Conservation (phyloP, 2,797 vertebrate genomes). For the Myotis planiceps region DNA sequence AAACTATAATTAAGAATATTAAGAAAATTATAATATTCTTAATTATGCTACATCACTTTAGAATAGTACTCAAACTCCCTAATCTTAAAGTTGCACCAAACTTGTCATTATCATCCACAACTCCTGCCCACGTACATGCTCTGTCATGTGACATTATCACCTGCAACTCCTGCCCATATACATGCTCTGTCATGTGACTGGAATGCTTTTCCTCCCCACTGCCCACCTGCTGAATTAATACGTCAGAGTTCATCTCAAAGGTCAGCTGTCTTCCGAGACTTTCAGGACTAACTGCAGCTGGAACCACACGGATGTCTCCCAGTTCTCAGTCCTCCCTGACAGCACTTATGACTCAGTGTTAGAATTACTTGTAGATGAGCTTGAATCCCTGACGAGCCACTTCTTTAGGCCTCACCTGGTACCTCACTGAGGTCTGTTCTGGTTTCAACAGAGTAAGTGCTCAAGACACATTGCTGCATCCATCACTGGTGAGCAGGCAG, state of each 20-base stretch:
- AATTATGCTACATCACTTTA: not conserved
- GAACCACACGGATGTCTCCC: not conserved
- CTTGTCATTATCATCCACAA: not conserved
- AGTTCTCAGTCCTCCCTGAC: not conserved
- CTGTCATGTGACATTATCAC: too few species aligned
- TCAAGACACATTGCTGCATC: not conserved
- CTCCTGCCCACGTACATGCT: not conserved
- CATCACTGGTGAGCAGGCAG: not conserved
- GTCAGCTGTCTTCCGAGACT: not conserved
- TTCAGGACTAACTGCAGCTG: not conserved
- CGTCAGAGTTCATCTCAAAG: not conserved
- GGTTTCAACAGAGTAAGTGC: not conserved
- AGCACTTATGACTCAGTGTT: not conserved
- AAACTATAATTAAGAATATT: not conserved
- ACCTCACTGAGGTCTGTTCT: not conserved
- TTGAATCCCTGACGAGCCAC: not conserved
- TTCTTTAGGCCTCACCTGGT: not conserved
- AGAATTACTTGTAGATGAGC: not conserved
- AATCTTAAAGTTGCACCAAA: not conserved
- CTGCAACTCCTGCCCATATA: not conserved
- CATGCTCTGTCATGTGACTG: not conserved
- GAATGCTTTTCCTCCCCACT: not conserved
- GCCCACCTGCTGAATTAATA: not conserved
- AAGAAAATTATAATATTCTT: not conserved
- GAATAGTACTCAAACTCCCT: not conserved